Conservation (phyloP, 1,140 invertebrate genomes). For the Drosophila nigromelanica region DNA sequence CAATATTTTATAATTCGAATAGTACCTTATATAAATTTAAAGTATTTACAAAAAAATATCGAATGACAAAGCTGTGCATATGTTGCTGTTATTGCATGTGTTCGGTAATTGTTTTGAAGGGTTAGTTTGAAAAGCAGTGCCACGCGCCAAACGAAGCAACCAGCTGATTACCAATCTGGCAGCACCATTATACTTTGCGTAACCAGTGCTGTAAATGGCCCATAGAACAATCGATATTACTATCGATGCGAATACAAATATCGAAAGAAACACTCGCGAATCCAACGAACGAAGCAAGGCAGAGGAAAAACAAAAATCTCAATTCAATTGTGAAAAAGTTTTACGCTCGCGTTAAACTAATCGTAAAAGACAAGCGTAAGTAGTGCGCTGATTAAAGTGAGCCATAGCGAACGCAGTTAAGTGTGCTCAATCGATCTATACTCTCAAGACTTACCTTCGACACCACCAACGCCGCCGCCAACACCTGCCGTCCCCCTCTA, state of each 20-base stretch:
- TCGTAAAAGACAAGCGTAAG: slow-evolving; percentile 17
- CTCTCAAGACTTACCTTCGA: slow-evolving; percentile 27
- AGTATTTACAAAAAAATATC: slow-evolving; percentile 18
- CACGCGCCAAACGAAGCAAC: slow-evolving; percentile 28
- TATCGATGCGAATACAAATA: slow-evolving; percentile 6
- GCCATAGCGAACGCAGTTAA: slow-evolving; percentile 19
- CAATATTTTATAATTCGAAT: background rate
- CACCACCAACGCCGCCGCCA: slow-evolving; percentile 37
- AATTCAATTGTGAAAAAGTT: slow-evolving; percentile 64
- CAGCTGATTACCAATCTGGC: slow-evolving; percentile 25
- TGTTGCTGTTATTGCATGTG: slow-evolving; percentile 1
- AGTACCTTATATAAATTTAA: slow-evolving; percentile 22
- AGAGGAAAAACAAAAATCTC: slow-evolving; percentile 62
- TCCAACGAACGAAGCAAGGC: slow-evolving; percentile 47
- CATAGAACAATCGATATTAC: slow-evolving; percentile 8
- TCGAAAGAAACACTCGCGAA: slow-evolving; percentile 22
- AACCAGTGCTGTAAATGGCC: slow-evolving; percentile 13
- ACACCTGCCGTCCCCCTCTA: slow-evolving; percentile 27
- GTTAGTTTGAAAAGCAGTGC: slow-evolving; percentile 8
- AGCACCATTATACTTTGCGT: background rate
- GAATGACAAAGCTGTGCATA: slow-evolving; percentile 1
- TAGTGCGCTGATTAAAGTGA: slow-evolving; percentile 7
- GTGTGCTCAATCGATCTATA: slow-evolving; percentile 25
- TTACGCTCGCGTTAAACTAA: slow-evolving; percentile 54
- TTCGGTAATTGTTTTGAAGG: background rate